These are phyloP conservation scores for Megalops cyprinoides DNA, from an alignment of 2,797 vertebrate species.

Conservation along the genomic window DNA sequence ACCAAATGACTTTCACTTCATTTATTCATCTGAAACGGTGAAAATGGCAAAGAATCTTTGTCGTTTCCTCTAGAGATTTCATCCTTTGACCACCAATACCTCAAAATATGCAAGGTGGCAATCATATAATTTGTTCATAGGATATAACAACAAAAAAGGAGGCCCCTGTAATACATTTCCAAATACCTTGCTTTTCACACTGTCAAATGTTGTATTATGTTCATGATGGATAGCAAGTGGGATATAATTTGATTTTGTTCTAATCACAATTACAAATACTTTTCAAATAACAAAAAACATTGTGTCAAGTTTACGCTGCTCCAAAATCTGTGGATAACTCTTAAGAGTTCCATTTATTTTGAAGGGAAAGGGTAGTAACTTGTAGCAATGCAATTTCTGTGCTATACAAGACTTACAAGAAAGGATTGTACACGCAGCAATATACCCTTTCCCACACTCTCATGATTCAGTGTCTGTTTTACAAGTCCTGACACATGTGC, in stretches of 20 bases:
- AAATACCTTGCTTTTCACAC: not conserved
- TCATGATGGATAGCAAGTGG: too few relatives aligned
- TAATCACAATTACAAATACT: too few relatives aligned
- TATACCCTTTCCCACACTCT: not conserved
- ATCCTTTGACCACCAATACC: conserved; percentile 52
- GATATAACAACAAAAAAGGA: too few relatives aligned
- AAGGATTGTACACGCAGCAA: not conserved
- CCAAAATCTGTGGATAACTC: too few relatives aligned
- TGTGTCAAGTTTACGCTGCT: too few relatives aligned
- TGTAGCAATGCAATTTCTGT: not conserved
- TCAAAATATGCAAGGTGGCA: not conserved
- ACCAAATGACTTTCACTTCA: conserved; percentile 53
- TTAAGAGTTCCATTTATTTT: not conserved
- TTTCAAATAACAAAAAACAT: conserved; percentile 11
- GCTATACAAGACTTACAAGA: too few relatives aligned
- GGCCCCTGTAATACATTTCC: not conserved
- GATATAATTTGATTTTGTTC: too few relatives aligned
- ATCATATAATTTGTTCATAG: not conserved
- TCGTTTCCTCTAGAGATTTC: conserved; percentile 52
- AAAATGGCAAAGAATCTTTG: conserved; percentile 56
- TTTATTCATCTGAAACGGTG: conserved; percentile 26
- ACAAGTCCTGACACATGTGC: not conserved
- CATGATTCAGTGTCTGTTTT: conserved; percentile 11
- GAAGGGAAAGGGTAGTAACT: not conserved
- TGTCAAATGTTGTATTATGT: not conserved